A percentile compares a stretch with the other conserved stretches of the same genome.
These are phyloP conservation scores for Epizoanthus scotinus DNA, from an alignment of 92 coral and sea anemone genomes.

Conservation along the genomic window DNA sequence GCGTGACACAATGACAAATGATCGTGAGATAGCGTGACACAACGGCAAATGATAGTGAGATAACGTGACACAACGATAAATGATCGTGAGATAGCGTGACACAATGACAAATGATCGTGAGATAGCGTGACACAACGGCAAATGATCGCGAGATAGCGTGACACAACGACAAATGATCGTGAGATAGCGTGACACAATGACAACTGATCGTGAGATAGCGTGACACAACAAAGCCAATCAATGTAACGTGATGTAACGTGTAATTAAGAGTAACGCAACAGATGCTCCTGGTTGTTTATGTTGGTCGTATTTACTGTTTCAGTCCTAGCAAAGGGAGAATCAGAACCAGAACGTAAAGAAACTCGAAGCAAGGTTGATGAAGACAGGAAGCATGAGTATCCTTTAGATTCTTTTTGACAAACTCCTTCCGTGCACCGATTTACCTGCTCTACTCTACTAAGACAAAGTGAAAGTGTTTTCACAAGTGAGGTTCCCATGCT, in stretches of 20 bases:
- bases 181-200: neutral
- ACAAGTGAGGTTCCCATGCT: too few relatives aligned
- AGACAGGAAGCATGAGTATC: constrained; percentile 99
- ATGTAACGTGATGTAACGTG: neutral
- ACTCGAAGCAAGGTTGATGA: constrained; percentile 97
- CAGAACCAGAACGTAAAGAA: constrained; percentile 96
- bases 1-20: neutral
- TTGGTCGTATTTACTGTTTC: constrained; percentile 8
- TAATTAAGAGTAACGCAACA: neutral
- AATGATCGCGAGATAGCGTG: neutral
- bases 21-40: neutral
- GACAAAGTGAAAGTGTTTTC: too few relatives aligned
- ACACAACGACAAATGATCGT: neutral
- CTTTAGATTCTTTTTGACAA: constrained; percentile 31
- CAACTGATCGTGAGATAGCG: neutral
- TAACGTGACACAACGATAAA: neutral
- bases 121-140: neutral
- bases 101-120: neutral
- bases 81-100: constrained; percentile 1
- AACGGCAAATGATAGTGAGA: neutral
- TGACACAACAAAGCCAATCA: neutral
- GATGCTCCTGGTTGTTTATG: neutral
- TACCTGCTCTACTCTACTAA: too few relatives aligned
- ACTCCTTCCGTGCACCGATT: too few relatives aligned
- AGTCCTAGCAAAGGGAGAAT: constrained; percentile 99